These are phyloP conservation scores for Bombus balteatus DNA, from an alignment of 1,140 invertebrate genomes.

Conservation along the genomic window DNA sequence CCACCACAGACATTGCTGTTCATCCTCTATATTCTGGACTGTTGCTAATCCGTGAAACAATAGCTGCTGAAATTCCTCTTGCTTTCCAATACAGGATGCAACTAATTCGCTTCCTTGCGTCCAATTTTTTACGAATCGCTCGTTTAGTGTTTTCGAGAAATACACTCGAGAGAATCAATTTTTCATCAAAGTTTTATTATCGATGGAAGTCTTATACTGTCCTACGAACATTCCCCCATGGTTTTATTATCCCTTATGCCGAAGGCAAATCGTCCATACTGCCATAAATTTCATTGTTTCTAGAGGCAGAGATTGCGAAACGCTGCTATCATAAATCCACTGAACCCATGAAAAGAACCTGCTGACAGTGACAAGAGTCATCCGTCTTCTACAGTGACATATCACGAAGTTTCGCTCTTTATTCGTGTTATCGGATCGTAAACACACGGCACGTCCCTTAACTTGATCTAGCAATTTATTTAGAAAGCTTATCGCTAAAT, in stretches of 20 bases:
- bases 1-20: not conserved
- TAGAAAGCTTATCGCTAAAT: not conserved
- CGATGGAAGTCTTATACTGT: not conserved
- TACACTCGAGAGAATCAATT: not conserved
- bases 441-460: not conserved
- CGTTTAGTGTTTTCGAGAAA: not conserved
- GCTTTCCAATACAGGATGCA: not conserved
- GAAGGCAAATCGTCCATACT: not conserved
- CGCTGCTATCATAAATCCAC: constrained; percentile 16
- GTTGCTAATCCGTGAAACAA: constrained; percentile 18
- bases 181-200: not conserved
- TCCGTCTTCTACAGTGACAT: constrained; percentile 18
- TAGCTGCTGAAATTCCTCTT: not conserved
- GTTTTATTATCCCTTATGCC: not conserved
- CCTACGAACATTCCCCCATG: not conserved
- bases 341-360: constrained; percentile 17
- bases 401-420: constrained; percentile 21
- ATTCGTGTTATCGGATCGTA: constrained; percentile 6
- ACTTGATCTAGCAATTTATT: not conserved
- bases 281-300: constrained; percentile 43
- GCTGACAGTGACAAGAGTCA: constrained; percentile 33
- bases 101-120: not conserved
- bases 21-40: not conserved
- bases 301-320: not conserved
- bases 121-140: not conserved